Conservation (phyloP, 1,140 invertebrate species). For the Halesus radiatus region DNA sequence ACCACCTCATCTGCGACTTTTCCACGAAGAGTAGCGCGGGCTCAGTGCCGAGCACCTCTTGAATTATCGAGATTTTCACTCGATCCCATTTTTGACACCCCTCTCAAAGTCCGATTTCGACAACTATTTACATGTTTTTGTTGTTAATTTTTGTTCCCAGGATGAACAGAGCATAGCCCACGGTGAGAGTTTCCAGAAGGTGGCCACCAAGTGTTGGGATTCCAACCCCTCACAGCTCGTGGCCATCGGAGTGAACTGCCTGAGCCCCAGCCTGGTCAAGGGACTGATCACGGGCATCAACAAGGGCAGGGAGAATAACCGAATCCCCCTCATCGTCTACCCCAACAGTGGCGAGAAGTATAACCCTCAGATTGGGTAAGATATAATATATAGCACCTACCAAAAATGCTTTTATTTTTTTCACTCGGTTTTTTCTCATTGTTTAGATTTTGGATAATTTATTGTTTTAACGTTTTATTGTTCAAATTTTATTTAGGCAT, state of each 20-base stretch:
- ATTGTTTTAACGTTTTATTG: too few relatives aligned
- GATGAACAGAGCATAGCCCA: slow-evolving; percentile 78
- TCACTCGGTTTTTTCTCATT: neutral
- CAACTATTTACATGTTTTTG: neutral
- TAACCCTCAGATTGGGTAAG: slow-evolving; percentile 73
- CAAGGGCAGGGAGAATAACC: slow-evolving; percentile 65
- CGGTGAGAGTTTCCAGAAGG: slow-evolving; percentile 80
- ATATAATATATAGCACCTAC: neutral
- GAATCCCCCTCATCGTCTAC: slow-evolving; percentile 80
- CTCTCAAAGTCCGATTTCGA: too few relatives aligned
- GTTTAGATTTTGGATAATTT: too few relatives aligned
- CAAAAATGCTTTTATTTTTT: too few relatives aligned
- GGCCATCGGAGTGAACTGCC: slow-evolving; percentile 91
- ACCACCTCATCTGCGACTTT: too few relatives aligned
- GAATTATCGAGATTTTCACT: too few relatives aligned
- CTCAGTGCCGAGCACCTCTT: too few relatives aligned
- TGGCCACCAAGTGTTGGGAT: slow-evolving; percentile 76
- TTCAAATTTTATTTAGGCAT: neutral
- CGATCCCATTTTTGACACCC: too few relatives aligned
- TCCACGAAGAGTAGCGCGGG: too few relatives aligned
- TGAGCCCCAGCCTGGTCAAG: slow-evolving; percentile 71
- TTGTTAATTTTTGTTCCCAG: slow-evolving; percentile 60
- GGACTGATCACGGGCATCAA: slow-evolving; percentile 73
- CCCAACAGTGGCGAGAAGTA: slow-evolving; percentile 84
- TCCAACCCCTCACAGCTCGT: slow-evolving; percentile 77